Percentiles rank a stretch among this genome's conserved stretches.
Conservation (phyloP, 30 jellyfish, hydroid and myxozoan species). For the Aurelia aurita region DNA sequence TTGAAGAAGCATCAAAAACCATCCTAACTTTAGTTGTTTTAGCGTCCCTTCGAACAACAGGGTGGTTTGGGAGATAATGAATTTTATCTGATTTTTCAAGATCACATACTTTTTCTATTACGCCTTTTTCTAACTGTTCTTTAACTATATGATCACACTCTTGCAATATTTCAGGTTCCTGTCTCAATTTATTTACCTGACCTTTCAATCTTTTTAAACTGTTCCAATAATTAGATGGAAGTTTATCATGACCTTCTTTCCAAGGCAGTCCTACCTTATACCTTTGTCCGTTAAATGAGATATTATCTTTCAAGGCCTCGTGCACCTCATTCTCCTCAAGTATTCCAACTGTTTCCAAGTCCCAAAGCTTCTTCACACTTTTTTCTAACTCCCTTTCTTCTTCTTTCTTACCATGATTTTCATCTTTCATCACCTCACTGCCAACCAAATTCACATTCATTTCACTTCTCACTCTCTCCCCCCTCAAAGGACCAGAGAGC, state of each 20-base stretch:
- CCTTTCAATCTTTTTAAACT: constrained; percentile 23
- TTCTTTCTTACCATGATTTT: not conserved
- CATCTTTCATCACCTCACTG: not conserved
- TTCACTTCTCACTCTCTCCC: not conserved
- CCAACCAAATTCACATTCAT: not conserved
- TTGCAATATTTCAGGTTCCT: constrained; percentile 9
- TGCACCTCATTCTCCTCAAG: constrained; percentile 1
- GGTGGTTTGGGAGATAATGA: constrained; percentile 36
- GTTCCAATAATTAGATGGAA: constrained; percentile 7
- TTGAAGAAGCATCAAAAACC: constrained; percentile 46
- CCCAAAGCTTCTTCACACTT: not conserved
- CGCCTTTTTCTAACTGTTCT: constrained; percentile 32
- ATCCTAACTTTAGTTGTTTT: constrained; percentile 39
- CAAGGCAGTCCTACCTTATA: constrained; percentile 14
- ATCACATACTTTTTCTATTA: constrained; percentile 29
- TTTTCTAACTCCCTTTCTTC: not conserved
- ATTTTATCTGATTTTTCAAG: not conserved
- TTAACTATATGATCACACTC: constrained; percentile 1
- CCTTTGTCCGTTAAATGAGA: constrained; percentile 1
- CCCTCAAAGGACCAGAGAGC: not conserved
- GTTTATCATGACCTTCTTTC: constrained; percentile 28
- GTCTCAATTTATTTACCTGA: constrained; percentile 4
- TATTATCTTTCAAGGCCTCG: constrained; percentile 1
- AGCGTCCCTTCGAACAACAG: constrained; percentile 12
- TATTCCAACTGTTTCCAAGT: constrained; percentile 12